A percentile compares a stretch with the other conserved stretches of the same genome.
These are phyloP conservation scores for Diaperis boleti DNA, from an alignment of 2,888 invertebrate species.

Conservation along the genomic window DNA sequence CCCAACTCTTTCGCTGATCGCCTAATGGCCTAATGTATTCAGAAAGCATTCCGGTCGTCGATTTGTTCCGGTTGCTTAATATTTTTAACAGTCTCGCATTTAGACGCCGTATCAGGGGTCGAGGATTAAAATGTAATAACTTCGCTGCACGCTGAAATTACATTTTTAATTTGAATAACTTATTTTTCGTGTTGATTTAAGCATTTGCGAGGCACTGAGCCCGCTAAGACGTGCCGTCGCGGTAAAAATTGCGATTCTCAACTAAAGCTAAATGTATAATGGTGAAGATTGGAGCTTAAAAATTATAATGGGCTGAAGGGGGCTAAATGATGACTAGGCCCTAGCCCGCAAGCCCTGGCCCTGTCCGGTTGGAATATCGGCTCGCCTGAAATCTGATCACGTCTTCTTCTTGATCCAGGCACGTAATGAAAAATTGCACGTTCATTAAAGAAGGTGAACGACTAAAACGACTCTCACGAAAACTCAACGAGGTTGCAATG, in stretches of 20 bases:
- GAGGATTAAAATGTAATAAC: conserved; percentile 69
- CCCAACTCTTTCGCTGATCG: conserved; percentile 65
- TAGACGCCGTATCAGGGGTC: conserved; percentile 63
- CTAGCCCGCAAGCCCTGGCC: conserved; percentile 37
- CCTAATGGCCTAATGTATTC: conserved; percentile 67
- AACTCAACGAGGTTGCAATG: conserved; percentile 52
- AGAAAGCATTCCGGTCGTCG: conserved; percentile 60
- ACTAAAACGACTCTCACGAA: conserved; percentile 55
- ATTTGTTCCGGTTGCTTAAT: conserved; percentile 67
- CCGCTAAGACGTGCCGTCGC: conserved; percentile 75
- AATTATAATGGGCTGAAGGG: conserved; percentile 74
- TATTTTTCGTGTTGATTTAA: conserved; percentile 80
- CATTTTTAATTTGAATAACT: conserved; percentile 82
- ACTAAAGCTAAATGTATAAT: conserved; percentile 80
- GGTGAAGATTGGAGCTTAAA: conserved; percentile 80
- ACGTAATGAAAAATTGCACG: conserved; percentile 78
- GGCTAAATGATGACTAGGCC: conserved; percentile 67
- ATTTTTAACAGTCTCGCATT: conserved; percentile 66
- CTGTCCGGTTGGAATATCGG: conserved; percentile 49
- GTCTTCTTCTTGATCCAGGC: conserved; percentile 73
- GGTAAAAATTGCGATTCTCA: conserved; percentile 79
- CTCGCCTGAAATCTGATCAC: conserved; percentile 67
- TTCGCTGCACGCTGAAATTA: conserved; percentile 68
- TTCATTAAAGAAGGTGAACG: conserved; percentile 52
- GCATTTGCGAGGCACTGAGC: conserved; percentile 72